Evolutionary conservation across 1,140 invertebrate genomes (phyloP).

Genomic region (Drosophila ambigua): DNA sequence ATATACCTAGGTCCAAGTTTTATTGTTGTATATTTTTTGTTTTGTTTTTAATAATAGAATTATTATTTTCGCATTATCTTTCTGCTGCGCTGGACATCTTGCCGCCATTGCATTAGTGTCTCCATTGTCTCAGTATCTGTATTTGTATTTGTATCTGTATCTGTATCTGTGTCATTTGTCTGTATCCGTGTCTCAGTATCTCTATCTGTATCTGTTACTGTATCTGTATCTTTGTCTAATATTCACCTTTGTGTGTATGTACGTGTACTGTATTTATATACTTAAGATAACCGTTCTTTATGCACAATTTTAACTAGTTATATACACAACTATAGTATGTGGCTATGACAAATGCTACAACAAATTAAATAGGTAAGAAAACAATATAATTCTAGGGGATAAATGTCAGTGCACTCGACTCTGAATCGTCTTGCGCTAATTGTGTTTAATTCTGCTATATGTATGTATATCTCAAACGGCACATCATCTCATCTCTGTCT

Average conservation of each 20-base stretch:
- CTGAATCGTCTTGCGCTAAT: slow-evolving; percentile 20
- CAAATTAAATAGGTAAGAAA: slow-evolving; percentile 60
- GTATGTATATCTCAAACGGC: slow-evolving; percentile 31
- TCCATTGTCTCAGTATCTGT: slow-evolving; percentile 17
- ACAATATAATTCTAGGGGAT: slow-evolving; percentile 34
- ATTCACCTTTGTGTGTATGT: slow-evolving; percentile 64
- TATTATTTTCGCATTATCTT: slow-evolving; percentile 63
- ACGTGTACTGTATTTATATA: slow-evolving; percentile 59
- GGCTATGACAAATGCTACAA: slow-evolving; percentile 76
- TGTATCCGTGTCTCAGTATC: slow-evolving; percentile 30
- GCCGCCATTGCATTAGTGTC: slow-evolving; percentile 32
- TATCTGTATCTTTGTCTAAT: slow-evolving; percentile 40
- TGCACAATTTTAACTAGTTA: slow-evolving; percentile 79
- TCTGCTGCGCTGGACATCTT: slow-evolving; percentile 10
- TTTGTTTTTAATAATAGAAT: slow-evolving; percentile 57
- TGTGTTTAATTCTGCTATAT: slow-evolving; percentile 62
- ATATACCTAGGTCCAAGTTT: slow-evolving; percentile 75
- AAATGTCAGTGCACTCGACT: slow-evolving; percentile 20
- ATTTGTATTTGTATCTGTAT: slow-evolving; percentile 18
- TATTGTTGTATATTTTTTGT: slow-evolving; percentile 71
- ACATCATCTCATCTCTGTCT: neutral
- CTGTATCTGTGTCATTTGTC: slow-evolving; percentile 18
- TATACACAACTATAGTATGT: slow-evolving; percentile 79
- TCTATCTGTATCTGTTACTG: slow-evolving; percentile 20
- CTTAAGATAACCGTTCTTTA: slow-evolving; percentile 61